Evolutionary conservation across 2,888 invertebrate species (phyloP), one percentile per base, ranked within the genome.

Genomic region (Eristalis pertinax): DNA sequence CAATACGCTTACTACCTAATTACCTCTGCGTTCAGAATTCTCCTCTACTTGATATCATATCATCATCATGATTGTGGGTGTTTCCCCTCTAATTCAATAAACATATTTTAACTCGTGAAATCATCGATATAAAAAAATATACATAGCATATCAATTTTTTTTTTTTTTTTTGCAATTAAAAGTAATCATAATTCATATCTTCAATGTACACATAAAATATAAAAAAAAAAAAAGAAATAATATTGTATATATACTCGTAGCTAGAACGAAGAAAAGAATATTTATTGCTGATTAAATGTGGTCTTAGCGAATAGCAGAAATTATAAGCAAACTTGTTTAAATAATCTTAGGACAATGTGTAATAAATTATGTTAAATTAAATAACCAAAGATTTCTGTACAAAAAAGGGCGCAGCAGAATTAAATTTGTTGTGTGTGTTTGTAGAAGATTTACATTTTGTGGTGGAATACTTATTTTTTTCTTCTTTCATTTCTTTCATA

Each of bases 291-390:
- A 72, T 65, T 10, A 63, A 72, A 67, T 8, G 19, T 19, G 50
- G 19, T 19, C 50, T 50, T 50, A 50, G 7, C 43, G 8, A 4
- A 8, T 1, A 50, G 4, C 19, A 19, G 19, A 50, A 50, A 50
- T 50, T 63, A 19, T 68, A 43, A 60, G 26, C 60, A 67, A 41
- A 56, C 8, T 64, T 78, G 50, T 50, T 50, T 50, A 58, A 74
- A 75, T 62, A 22, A 65, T 50, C 60, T 62, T 65, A 50, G 56
- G 70, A 62, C 22, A 65, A 58, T 72, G 62, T 35, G 75, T 67
- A 56, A 81, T 67, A 81, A 79, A 76, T 76, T 43, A 72, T 26
- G 67, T 80, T 67, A 84, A 84, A 81, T 35, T 63, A 70, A 75
- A 70, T 62, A 75, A 26, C 75, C 64, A 64, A 74, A 64, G 38